Conservation (phyloP, 2,888 invertebrate species). For the Eristalinus aeneus region DNA sequence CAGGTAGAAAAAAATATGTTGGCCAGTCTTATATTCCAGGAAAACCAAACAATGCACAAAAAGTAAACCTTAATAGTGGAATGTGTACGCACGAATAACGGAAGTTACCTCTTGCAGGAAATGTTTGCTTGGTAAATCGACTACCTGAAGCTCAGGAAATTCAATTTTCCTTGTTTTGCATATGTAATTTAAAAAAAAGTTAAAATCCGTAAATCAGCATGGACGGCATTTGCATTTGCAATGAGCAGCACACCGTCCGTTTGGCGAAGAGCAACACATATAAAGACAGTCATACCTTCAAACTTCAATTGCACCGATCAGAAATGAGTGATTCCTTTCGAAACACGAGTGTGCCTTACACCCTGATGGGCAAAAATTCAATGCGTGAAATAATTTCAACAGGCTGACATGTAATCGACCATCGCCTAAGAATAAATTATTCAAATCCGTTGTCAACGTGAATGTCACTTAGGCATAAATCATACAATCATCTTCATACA, state of each 20-base stretch:
- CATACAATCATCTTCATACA: neutral
- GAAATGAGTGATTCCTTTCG: neutral
- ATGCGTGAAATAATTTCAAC: conserved; percentile 31
- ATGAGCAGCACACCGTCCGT: neutral
- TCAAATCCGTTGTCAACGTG: conserved; percentile 44
- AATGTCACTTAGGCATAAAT: conserved; percentile 38
- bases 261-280: neutral
- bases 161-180: neutral
- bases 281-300: neutral
- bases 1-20: no score
- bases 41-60: no score
- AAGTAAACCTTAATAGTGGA: no score
- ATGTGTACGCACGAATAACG: no score
- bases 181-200: neutral
- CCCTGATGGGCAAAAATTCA: neutral
- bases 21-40: no score
- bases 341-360: neutral
- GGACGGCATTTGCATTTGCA: neutral
- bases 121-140: neutral
- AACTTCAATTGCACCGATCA: neutral
- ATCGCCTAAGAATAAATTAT: conserved; percentile 58
- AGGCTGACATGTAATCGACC: conserved; percentile 21
- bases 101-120: neutral
- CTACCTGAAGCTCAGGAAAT: neutral
- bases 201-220: neutral